phyloP scores from a whole-genome alignment of 2,888 invertebrate species.

The Teinopalpus imperialis region DNA sequence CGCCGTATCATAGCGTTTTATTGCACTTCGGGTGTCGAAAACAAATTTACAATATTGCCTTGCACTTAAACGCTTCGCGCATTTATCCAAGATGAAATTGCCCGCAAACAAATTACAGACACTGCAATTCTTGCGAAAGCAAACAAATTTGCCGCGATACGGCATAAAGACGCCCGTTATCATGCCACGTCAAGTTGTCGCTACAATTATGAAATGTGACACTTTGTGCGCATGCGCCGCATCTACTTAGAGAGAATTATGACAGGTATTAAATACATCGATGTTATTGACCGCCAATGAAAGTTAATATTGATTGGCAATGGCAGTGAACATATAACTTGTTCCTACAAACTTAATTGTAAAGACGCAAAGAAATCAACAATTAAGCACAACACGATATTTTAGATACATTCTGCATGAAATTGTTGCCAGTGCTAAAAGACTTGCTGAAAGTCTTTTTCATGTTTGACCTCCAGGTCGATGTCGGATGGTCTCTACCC shows the following conservation, averaged over 20 bases:
- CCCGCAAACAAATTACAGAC: conserved; percentile 24
- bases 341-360: conserved; percentile 7
- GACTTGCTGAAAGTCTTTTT: no score
- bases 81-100: conserved; percentile 6
- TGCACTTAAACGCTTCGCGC: conserved; percentile 16
- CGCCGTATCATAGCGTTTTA: conserved; percentile 6
- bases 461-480: no score
- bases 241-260: conserved; percentile 21
- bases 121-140: conserved; percentile 34
- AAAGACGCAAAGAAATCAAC: no score
- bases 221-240: conserved; percentile 39
- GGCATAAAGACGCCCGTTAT: conserved; percentile 40
- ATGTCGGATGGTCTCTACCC: no score
- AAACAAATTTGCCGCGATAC: conserved; percentile 45
- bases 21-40: conserved; percentile 18
- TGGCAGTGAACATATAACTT: conserved; percentile 12
- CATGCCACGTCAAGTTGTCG: conserved; percentile 48
- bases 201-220: conserved; percentile 50
- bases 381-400: no score
- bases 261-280: conserved; percentile 23
- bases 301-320: conserved; percentile 18
- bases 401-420: no score
- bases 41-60: conserved; percentile 21
- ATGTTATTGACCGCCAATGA: conserved; percentile 13
- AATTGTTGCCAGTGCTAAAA: no score